Percentiles rank a stretch among this genome's conserved stretches.
Evolutionary conservation across 2,888 invertebrate species (phyloP).

Genomic region (Cryptosula pallasiana): DNA sequence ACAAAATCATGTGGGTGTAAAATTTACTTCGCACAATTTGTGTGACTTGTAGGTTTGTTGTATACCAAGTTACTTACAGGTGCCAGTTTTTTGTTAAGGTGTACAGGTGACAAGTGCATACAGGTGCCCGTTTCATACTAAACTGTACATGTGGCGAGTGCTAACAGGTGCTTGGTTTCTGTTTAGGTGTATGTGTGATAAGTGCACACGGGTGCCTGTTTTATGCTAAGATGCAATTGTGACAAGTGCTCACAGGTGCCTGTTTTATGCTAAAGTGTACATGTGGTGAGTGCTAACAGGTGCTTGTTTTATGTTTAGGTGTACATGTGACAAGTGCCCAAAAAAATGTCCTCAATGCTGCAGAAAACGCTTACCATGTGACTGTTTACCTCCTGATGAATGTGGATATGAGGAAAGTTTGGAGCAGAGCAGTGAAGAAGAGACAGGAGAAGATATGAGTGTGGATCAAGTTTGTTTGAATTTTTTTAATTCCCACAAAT

Average conservation of each 20-base stretch:
- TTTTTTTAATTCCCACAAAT: too few relatives aligned
- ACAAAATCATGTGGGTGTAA: too few relatives aligned
- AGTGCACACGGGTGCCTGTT: too few relatives aligned
- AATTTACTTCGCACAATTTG: too few relatives aligned
- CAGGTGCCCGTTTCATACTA: too few relatives aligned
- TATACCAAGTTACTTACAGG: too few relatives aligned
- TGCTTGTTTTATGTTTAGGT: background rate
- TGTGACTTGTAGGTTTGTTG: too few relatives aligned
- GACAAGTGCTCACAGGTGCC: too few relatives aligned
- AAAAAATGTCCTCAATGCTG: background rate
- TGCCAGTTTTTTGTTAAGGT: too few relatives aligned
- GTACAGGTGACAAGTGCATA: too few relatives aligned
- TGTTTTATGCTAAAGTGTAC: too few relatives aligned
- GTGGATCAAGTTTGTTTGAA: background rate
- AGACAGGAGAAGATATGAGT: background rate
- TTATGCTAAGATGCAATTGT: too few relatives aligned
- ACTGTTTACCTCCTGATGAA: background rate
- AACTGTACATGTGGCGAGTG: background rate
- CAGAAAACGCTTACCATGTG: slow-evolving; percentile 8
- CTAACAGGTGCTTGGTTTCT: background rate
- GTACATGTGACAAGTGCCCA: slow-evolving; percentile 12
- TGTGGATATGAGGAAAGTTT: background rate
- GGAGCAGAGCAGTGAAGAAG: background rate
- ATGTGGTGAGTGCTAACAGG: background rate
- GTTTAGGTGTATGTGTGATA: slow-evolving; percentile 6